These are phyloP conservation scores for Lepidocyrtoides sp. DNA, from an alignment of 2,888 invertebrate species.

Conservation along the genomic window DNA sequence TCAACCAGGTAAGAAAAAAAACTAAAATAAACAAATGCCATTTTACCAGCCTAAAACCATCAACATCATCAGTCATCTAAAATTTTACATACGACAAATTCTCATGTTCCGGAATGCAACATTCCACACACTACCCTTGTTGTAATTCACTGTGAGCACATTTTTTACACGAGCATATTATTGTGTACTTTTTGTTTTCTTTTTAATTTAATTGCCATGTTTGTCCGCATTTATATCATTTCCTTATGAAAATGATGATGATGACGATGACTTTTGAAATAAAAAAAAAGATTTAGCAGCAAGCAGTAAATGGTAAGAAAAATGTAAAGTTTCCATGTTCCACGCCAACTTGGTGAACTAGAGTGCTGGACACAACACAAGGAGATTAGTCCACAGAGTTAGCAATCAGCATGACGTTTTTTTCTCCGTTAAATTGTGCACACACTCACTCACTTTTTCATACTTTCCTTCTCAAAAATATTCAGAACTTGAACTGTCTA, in stretches of 20 bases:
- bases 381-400: slow-evolving; percentile 35
- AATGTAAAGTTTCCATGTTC: not conserved
- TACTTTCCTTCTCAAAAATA: not conserved
- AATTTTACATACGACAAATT: slow-evolving; percentile 44
- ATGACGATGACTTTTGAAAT: not conserved
- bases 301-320: not conserved
- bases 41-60: not conserved
- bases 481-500: too few species aligned
- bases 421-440: not conserved
- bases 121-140: slow-evolving; percentile 33
- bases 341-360: not conserved
- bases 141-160: slow-evolving; percentile 5
- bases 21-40: not conserved
- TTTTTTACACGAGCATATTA: not conserved
- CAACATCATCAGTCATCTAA: slow-evolving; percentile 25
- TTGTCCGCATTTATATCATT: slow-evolving; percentile 62
- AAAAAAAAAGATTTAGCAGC: slow-evolving; percentile 5
- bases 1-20: slow-evolving; percentile 91
- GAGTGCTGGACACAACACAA: not conserved
- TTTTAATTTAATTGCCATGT: slow-evolving; percentile 58
- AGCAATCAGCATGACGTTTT: slow-evolving; percentile 58
- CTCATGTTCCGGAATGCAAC: slow-evolving; percentile 6
- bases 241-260: not conserved
- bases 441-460: not conserved
- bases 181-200: not conserved